phyloP scores from a whole-genome alignment of 53 echinoderm and acorn worm genomes.

The Patiria pectinifera region DNA sequence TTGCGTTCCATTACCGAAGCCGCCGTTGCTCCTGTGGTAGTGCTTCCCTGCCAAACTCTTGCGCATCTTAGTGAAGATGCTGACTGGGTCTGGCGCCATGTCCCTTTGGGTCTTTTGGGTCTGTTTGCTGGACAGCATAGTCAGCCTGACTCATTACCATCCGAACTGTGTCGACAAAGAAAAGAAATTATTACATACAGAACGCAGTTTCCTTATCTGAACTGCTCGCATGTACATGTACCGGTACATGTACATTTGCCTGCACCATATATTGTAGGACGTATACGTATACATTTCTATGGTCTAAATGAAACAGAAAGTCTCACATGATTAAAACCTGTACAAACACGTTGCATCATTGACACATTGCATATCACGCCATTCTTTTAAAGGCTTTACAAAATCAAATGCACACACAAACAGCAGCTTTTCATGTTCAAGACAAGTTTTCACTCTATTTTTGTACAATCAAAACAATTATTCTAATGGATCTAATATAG shows the following conservation, averaged over 20 bases:
- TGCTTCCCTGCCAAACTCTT: constrained; percentile 32
- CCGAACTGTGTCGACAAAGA: constrained; percentile 26
- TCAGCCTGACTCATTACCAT: background rate
- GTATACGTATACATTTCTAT: background rate
- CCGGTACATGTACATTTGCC: background rate
- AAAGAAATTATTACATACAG: background rate
- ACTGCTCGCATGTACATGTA: background rate
- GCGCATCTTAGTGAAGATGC: constrained; percentile 49
- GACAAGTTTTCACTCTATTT: no score
- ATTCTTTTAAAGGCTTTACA: background rate
- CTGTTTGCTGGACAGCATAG: constrained; percentile 60
- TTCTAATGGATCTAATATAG: no score
- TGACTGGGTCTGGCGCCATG: constrained; percentile 48
- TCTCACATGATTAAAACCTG: background rate
- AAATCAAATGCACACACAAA: no score
- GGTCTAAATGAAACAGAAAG: background rate
- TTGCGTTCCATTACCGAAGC: constrained; percentile 6
- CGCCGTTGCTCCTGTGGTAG: constrained; percentile 3
- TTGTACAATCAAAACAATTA: no score
- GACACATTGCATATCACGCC: no score
- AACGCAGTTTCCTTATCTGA: background rate
- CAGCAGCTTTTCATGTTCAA: no score
- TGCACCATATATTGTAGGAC: background rate
- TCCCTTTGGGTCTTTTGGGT: constrained; percentile 10
- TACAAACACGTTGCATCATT: background rate